A percentile compares a stretch with the other conserved stretches of the same genome.
Evolutionary conservation across 2,888 invertebrate genomes (phyloP).

Genomic region (Lithophane leautieri): DNA sequence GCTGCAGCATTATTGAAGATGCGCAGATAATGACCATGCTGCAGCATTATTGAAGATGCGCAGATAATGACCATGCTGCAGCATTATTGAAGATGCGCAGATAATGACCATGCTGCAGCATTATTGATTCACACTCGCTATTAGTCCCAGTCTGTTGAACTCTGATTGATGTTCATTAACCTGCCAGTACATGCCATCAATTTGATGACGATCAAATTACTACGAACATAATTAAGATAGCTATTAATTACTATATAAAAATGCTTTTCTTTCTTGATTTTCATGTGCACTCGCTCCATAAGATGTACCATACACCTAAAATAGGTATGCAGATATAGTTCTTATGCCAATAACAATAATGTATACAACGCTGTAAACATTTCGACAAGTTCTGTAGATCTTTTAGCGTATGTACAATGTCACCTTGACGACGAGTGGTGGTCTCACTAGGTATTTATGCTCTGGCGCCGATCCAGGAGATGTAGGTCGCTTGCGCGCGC

Average conservation of each 20-base stretch:
- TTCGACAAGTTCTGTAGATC: slow-evolving; percentile 54
- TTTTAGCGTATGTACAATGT: slow-evolving; percentile 74
- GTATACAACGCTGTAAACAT: slow-evolving; percentile 52
- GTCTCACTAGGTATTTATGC: slow-evolving; percentile 79
- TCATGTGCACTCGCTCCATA: slow-evolving; percentile 33
- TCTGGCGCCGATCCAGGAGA: slow-evolving; percentile 82
- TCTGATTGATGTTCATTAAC: slow-evolving; percentile 25
- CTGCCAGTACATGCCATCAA: slow-evolving; percentile 11
- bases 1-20: slow-evolving; percentile 3
- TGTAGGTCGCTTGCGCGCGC: slow-evolving; percentile 78
- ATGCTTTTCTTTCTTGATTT: slow-evolving; percentile 42
- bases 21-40: no score
- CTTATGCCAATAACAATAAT: slow-evolving; percentile 44
- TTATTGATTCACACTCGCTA: slow-evolving; percentile 18
- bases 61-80: no score
- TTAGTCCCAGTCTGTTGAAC: slow-evolving; percentile 32
- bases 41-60: slow-evolving; percentile 11
- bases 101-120: no score
- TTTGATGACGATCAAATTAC: slow-evolving; percentile 53
- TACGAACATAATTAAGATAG: slow-evolving; percentile 35
- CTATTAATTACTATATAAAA: slow-evolving; percentile 43
- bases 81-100: not conserved
- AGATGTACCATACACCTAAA: slow-evolving; percentile 7
- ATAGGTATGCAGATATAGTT: slow-evolving; percentile 36
- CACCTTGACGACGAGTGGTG: slow-evolving; percentile 81